Evolutionary conservation across 2,888 invertebrate species (phyloP).

Genomic region (Acronicta psi): DNA sequence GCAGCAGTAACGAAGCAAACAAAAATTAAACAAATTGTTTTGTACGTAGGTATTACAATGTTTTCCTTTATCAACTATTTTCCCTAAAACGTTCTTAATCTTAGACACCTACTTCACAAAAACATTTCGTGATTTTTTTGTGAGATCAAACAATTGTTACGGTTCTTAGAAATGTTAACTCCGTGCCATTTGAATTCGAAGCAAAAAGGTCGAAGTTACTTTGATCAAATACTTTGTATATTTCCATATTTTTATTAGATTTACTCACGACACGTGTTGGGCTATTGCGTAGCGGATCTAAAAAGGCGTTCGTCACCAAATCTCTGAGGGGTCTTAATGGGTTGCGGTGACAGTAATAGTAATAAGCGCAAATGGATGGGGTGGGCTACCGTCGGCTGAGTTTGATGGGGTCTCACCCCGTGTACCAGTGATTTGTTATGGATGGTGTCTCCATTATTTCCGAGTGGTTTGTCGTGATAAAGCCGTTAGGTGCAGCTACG

Average conservation of each 20-base stretch:
- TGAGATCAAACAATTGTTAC: slow-evolving; percentile 6
- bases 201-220: slow-evolving; percentile 10
- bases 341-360: slow-evolving; percentile 72
- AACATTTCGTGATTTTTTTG: slow-evolving; percentile 8
- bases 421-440: slow-evolving; percentile 53
- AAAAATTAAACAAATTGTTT: no score
- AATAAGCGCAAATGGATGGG: slow-evolving; percentile 73
- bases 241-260: slow-evolving; percentile 52
- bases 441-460: slow-evolving; percentile 49
- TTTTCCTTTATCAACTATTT: no score
- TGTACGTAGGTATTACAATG: no score
- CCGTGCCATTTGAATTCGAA: slow-evolving; percentile 1
- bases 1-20: no score
- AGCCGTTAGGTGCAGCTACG: slow-evolving; percentile 49
- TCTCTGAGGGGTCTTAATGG: slow-evolving; percentile 68
- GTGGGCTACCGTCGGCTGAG: slow-evolving; percentile 38
- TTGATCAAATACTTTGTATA: slow-evolving; percentile 40
- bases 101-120: slow-evolving; percentile 6
- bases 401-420: slow-evolving; percentile 41
- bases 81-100: not conserved
- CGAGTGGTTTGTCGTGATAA: slow-evolving; percentile 55
- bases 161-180: slow-evolving; percentile 1
- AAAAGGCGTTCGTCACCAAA: slow-evolving; percentile 54
- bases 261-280: slow-evolving; percentile 23
- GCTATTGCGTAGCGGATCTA: slow-evolving; percentile 14